Conservation (phyloP, 2,113 vertebrate genomes). For the Platichthys flesus region DNA sequence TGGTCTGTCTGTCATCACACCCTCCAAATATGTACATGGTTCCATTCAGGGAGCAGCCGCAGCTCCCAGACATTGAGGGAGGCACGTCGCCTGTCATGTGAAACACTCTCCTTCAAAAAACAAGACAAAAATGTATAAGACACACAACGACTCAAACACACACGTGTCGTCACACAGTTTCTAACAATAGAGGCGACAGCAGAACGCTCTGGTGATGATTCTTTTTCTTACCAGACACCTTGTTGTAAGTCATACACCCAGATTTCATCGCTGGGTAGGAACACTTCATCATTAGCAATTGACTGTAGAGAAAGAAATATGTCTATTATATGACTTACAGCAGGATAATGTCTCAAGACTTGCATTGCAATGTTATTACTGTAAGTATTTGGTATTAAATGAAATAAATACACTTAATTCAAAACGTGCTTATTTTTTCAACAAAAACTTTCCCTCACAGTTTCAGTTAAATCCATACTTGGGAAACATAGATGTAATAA, state of each 20-base stretch:
- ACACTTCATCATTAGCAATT: conserved; percentile 91
- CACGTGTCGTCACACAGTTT: background rate
- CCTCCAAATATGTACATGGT: conserved; percentile 93
- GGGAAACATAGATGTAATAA: no score
- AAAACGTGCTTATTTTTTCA: no score
- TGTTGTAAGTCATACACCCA: conserved; percentile 93
- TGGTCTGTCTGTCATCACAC: conserved; percentile 94
- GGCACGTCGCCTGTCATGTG: conserved; percentile 90
- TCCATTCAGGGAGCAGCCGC: conserved; percentile 88
- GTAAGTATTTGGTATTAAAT: background rate
- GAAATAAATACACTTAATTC: no score
- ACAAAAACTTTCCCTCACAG: no score
- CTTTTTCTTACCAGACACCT: conserved; percentile 88
- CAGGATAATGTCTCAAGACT: background rate
- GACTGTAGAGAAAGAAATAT: conserved; percentile 80
- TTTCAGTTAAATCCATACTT: no score
- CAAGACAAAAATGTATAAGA: background rate
- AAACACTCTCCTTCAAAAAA: conserved; percentile 87
- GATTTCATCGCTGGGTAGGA: conserved; percentile 92
- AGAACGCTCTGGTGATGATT: no score
- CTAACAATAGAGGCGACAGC: background rate
- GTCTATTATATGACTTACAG: background rate
- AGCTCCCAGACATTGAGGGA: conserved; percentile 93
- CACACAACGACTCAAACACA: background rate
- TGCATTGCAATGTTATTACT: background rate